Percentiles rank a stretch among this genome's conserved stretches.
These are phyloP conservation scores for Stenchaetothrips biformis DNA, from an alignment of 2,888 invertebrate species.

Conservation along the genomic window DNA sequence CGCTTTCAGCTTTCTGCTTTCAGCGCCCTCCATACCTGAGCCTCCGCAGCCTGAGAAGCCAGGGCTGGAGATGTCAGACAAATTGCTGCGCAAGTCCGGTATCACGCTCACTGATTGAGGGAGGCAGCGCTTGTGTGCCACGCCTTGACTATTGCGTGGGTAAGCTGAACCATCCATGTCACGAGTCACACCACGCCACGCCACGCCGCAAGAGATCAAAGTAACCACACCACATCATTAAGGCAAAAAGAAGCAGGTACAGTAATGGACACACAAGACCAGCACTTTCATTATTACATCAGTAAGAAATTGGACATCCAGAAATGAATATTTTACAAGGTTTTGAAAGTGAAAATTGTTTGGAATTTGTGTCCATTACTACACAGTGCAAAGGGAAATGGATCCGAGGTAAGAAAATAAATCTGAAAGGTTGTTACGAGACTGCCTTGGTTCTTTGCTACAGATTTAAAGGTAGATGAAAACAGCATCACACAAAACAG, in stretches of 20 bases:
- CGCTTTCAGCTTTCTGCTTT: neutral
- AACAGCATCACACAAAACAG: neutral
- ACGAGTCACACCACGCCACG: constrained; percentile 26
- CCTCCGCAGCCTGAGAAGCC: constrained; percentile 47
- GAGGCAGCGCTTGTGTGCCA: constrained; percentile 77
- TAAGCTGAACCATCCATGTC: constrained; percentile 36
- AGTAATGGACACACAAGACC: neutral
- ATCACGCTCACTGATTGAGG: constrained; percentile 80
- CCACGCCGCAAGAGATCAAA: constrained; percentile 29
- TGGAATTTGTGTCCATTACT: neutral
- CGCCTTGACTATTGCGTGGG: constrained; percentile 78
- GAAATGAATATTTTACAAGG: neutral
- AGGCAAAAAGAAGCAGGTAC: constrained; percentile 9
- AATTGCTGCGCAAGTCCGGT: constrained; percentile 75
- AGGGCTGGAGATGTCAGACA: constrained; percentile 32
- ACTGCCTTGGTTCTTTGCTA: no score
- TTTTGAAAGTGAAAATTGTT: neutral
- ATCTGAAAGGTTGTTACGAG: neutral
- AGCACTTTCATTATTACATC: neutral
- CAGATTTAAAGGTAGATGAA: no score
- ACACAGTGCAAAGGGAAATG: neutral
- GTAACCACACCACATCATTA: constrained; percentile 29
- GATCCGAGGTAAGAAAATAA: neutral
- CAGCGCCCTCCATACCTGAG: constrained; percentile 20
- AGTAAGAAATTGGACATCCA: neutral